Evolutionary conservation across 2,888 invertebrate genomes (phyloP).

Genomic region (Erynnis tages): DNA sequence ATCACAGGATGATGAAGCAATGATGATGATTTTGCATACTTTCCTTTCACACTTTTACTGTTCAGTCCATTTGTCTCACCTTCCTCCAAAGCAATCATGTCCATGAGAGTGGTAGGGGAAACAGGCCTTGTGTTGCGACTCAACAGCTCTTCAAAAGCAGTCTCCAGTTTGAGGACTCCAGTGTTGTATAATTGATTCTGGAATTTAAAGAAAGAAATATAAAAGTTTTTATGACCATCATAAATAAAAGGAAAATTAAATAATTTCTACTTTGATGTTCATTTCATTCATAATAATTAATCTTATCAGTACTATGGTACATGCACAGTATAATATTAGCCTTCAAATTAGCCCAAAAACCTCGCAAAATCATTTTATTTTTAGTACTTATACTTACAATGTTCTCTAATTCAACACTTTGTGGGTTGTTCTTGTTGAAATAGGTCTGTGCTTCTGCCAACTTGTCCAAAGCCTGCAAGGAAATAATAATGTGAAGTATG

Average conservation of each 20-base stretch:
- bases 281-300: not conserved
- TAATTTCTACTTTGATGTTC: no score
- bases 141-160: conserved; percentile 93
- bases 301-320: not conserved
- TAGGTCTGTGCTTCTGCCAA: conserved; percentile 93
- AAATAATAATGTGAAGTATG: not conserved
- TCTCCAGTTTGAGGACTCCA: conserved; percentile 92
- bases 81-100: conserved; percentile 93
- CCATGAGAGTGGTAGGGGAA: conserved; percentile 92
- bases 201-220: no score
- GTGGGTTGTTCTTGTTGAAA: conserved; percentile 95
- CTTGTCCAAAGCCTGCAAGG: conserved; percentile 88
- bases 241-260: no score
- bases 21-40: no score
- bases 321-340: not conserved
- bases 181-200: conserved; percentile 88
- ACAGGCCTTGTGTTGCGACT: conserved; percentile 93
- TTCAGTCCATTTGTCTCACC: conserved; percentile 75
- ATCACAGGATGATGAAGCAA: no score
- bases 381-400: conserved; percentile 84
- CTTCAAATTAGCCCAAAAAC: no score
- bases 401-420: conserved; percentile 96
- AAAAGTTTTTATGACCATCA: no score
- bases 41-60: no score
- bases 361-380: no score